These are phyloP conservation scores for Ahaetulla prasina DNA, from an alignment of 2,113 vertebrate genomes.

Conservation along the genomic window DNA sequence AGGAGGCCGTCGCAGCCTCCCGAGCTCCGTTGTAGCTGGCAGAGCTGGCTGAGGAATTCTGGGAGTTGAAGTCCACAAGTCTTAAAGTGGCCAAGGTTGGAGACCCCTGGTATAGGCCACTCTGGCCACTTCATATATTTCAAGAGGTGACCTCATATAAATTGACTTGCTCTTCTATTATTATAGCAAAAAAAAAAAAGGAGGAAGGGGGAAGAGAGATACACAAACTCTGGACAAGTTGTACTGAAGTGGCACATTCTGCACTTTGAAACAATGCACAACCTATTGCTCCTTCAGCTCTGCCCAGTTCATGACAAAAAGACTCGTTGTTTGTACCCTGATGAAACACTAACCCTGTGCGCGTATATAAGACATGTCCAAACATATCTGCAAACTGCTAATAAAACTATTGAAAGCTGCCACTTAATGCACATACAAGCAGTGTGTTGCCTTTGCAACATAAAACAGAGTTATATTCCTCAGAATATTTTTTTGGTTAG, in stretches of 20 bases:
- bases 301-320: background rate
- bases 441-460: background rate
- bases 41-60: no score
- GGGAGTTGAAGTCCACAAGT: no score
- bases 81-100: no score
- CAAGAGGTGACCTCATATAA: background rate
- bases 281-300: background rate
- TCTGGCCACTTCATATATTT: background rate
- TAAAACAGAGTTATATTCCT: background rate
- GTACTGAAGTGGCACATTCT: background rate
- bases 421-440: background rate
- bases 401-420: background rate
- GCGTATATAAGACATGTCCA: background rate
- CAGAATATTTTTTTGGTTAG: slow-evolving; percentile 20
- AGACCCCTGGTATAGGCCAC: background rate
- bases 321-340: background rate
- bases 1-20: no score
- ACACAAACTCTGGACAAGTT: background rate
- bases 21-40: no score
- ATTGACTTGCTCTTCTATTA: background rate
- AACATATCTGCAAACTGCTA: background rate
- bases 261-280: background rate
- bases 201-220: background rate
- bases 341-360: background rate
- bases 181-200: background rate